Conservation (phyloP, 2,888 invertebrate species). For the Nineta flava region DNA sequence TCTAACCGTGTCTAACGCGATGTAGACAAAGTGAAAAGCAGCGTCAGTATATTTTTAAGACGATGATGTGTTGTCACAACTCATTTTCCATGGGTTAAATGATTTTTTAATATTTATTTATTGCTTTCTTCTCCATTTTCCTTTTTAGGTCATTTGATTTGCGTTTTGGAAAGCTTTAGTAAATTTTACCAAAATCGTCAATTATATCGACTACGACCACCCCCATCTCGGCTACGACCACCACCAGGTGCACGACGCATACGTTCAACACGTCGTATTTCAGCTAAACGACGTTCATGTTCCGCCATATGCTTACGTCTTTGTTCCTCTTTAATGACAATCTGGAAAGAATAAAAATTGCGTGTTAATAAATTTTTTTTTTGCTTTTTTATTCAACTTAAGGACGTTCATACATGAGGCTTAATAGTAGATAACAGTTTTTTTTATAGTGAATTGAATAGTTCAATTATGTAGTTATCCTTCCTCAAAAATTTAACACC, state of each 20-base stretch:
- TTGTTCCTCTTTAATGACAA: slow-evolving; percentile 77
- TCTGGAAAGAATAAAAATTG: slow-evolving; percentile 35
- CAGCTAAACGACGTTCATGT: slow-evolving; percentile 62
- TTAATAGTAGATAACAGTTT: too few relatives aligned
- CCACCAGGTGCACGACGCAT: slow-evolving; percentile 22
- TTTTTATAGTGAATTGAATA: neutral
- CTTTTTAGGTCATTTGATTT: too few relatives aligned
- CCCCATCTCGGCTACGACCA: neutral
- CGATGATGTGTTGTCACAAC: too few relatives aligned
- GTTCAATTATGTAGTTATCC: too few relatives aligned
- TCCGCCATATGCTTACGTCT: slow-evolving; percentile 75
- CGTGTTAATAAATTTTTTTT: neutral
- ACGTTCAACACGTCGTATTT: slow-evolving; percentile 42
- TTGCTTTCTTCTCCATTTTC: too few relatives aligned
- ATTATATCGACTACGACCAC: slow-evolving; percentile 1
- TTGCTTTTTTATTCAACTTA: neutral
- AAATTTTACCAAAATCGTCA: neutral
- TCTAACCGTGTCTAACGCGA: neutral
- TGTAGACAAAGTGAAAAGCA: neutral
- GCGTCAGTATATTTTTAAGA: too few relatives aligned
- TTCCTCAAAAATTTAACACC: too few relatives aligned
- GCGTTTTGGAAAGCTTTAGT: too few relatives aligned
- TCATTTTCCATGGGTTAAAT: too few relatives aligned
- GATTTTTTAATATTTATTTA: too few relatives aligned
- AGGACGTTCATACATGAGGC: neutral